Percentiles rank a stretch among this genome's conserved stretches.
Evolutionary conservation across 2,797 vertebrate species (phyloP).

Genomic region (Typhlichthys subterraneus): DNA sequence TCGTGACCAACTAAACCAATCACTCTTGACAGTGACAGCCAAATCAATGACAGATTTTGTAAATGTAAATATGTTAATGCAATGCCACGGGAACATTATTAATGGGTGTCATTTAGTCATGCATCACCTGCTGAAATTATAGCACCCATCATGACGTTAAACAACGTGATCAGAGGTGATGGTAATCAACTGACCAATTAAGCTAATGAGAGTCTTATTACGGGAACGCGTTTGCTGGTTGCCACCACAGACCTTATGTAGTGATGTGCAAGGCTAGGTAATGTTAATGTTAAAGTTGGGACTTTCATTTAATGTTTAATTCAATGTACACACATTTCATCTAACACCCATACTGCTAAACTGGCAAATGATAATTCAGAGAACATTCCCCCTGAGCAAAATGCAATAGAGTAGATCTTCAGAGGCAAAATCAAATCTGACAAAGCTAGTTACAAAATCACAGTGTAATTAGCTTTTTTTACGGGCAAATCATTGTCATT

Average conservation of each 20-base stretch:
- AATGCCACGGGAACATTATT: constrained; percentile 9
- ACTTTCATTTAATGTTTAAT: constrained; percentile 46
- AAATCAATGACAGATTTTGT: constrained; percentile 19
- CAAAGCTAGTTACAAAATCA: constrained; percentile 27
- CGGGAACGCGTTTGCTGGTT: constrained; percentile 16
- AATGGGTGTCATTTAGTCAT: constrained; percentile 3
- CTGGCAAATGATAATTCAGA: constrained; percentile 37
- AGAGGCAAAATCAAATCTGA: background rate
- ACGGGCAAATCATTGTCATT: constrained; percentile 52
- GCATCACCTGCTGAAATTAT: constrained; percentile 22
- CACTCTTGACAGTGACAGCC: constrained; percentile 13
- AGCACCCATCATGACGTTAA: constrained; percentile 36
- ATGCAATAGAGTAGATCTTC: constrained; percentile 20
- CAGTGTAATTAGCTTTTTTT: constrained; percentile 36
- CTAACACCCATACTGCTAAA: constrained; percentile 35
- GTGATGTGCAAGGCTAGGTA: constrained; percentile 10
- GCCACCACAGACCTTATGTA: constrained; percentile 2
- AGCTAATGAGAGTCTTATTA: constrained; percentile 33
- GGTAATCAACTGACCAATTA: constrained; percentile 59
- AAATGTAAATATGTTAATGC: constrained; percentile 12
- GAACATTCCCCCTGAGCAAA: constrained; percentile 31
- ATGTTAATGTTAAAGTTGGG: constrained; percentile 28
- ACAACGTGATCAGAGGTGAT: constrained; percentile 31
- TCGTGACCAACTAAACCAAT: constrained; percentile 13
- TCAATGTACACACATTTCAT: constrained; percentile 34